Percentiles rank a stretch among this genome's conserved stretches.
These are phyloP conservation scores for Megaceryle maxima DNA, from an alignment of 2,113 vertebrate genomes.

Conservation along the genomic window DNA sequence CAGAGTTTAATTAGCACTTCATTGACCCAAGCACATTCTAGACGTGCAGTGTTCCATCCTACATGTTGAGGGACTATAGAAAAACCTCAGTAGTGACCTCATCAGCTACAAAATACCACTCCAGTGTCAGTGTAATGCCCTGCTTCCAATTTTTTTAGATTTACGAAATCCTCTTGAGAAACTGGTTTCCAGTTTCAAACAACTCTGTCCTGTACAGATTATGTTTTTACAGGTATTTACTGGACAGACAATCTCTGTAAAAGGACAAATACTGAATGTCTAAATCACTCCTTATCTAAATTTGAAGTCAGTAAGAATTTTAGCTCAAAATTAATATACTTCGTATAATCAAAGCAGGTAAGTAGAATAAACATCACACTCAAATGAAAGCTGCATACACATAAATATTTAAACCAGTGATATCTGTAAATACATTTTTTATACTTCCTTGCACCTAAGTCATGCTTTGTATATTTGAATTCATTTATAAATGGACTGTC, in stretches of 20 bases:
- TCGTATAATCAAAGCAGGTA: not conserved
- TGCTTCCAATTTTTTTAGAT: not conserved
- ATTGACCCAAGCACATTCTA: not conserved
- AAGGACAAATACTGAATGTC: not conserved
- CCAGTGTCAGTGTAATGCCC: not conserved
- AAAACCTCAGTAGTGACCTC: not conserved
- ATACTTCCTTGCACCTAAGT: not conserved
- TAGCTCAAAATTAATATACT: not conserved
- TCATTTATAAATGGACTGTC: conserved; percentile 10
- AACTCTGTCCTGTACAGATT: not conserved
- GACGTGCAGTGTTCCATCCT: not conserved
- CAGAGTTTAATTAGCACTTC: not conserved
- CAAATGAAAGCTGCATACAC: not conserved
- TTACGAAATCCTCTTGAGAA: not conserved
- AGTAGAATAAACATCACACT: not conserved
- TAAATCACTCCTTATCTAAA: not conserved
- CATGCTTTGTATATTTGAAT: conserved; percentile 2
- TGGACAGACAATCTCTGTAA: not conserved
- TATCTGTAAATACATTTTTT: conserved; percentile 5
- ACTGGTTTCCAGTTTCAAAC: not conserved
- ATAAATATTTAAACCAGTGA: conserved; percentile 23
- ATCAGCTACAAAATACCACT: not conserved
- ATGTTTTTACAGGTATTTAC: not conserved
- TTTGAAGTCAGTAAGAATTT: not conserved
- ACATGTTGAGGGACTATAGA: not conserved